A percentile compares a stretch with the other conserved stretches of the same genome.
phyloP scores from a whole-genome alignment of 2,797 vertebrate species.

The Austrolebias charrua region DNA sequence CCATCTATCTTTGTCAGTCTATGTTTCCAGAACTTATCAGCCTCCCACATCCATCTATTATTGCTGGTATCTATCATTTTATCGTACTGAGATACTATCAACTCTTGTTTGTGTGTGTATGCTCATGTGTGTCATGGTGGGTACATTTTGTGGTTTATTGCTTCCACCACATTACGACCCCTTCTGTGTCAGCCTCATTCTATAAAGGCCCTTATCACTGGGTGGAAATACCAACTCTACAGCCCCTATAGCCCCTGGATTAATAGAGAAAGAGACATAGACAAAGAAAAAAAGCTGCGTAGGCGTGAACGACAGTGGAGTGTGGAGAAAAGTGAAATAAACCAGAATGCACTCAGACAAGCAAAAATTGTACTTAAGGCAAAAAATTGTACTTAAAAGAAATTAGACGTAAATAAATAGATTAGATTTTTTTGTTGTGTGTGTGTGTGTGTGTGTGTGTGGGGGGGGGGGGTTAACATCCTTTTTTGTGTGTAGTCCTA shows the following conservation, averaged over 20 bases:
- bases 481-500: slow-evolving; percentile 4
- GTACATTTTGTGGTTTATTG: slow-evolving; percentile 28
- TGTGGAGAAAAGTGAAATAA: slow-evolving; percentile 1
- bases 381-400: neutral
- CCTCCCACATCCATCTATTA: slow-evolving; percentile 38
- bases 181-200: slow-evolving; percentile 46
- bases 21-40: slow-evolving; percentile 42
- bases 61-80: slow-evolving; percentile 35
- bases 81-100: slow-evolving; percentile 27
- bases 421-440: too few relatives aligned
- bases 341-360: neutral
- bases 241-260: slow-evolving; percentile 32
- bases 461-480: too few relatives aligned
- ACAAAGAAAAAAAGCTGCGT: slow-evolving; percentile 17
- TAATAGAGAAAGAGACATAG: slow-evolving; percentile 34
- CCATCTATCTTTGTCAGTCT: slow-evolving; percentile 18
- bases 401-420: neutral
- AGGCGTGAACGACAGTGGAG: slow-evolving; percentile 3
- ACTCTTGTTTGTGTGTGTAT: slow-evolving; percentile 8
- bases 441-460: too few relatives aligned
- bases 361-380: neutral
- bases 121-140: neutral
- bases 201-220: slow-evolving; percentile 46
- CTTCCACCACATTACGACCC: slow-evolving; percentile 45
- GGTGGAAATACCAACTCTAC: slow-evolving; percentile 43